These are phyloP conservation scores for Drosophila lowei DNA, from an alignment of 1,140 invertebrate species.

Conservation along the genomic window DNA sequence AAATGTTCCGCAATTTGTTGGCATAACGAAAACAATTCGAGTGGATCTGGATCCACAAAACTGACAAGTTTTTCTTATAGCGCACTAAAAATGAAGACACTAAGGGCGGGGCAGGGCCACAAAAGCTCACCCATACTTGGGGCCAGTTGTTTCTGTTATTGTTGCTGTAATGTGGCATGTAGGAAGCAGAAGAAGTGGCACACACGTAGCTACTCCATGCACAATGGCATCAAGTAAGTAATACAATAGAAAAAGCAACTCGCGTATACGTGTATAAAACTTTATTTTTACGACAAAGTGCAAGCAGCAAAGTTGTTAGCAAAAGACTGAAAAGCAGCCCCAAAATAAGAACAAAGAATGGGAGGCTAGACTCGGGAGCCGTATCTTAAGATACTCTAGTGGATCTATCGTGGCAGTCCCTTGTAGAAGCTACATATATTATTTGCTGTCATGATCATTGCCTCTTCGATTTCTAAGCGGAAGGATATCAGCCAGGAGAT, in stretches of 20 bases:
- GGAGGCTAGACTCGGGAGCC: too few species aligned
- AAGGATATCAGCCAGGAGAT: too few species aligned
- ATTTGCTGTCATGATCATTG: too few species aligned
- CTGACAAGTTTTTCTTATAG: conserved; percentile 55
- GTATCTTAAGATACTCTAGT: conserved; percentile 9
- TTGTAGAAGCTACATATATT: too few species aligned
- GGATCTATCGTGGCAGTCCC: too few species aligned
- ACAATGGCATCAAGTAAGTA: conserved; percentile 54
- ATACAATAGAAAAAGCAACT: conserved; percentile 75
- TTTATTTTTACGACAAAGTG: conserved; percentile 81
- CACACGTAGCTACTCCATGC: conserved; percentile 7
- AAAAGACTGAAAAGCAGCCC: conserved; percentile 54
- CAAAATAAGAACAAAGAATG: conserved; percentile 1
- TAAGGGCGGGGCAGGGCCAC: conserved; percentile 47
- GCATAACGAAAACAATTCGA: conserved; percentile 51
- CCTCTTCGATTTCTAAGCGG: too few species aligned
- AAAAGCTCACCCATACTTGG: conserved; percentile 44
- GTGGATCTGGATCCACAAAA: conserved; percentile 29
- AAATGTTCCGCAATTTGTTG: conserved; percentile 52
- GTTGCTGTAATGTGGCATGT: conserved; percentile 64
- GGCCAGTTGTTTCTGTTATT: conserved; percentile 39
- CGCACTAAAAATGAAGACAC: conserved; percentile 73
- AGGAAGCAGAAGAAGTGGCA: conserved; percentile 17
- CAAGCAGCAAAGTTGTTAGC: conserved; percentile 76
- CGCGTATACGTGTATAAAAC: conserved; percentile 75